These are phyloP conservation scores for Microvelia longipes DNA, from an alignment of 1,140 invertebrate species.

Conservation along the genomic window DNA sequence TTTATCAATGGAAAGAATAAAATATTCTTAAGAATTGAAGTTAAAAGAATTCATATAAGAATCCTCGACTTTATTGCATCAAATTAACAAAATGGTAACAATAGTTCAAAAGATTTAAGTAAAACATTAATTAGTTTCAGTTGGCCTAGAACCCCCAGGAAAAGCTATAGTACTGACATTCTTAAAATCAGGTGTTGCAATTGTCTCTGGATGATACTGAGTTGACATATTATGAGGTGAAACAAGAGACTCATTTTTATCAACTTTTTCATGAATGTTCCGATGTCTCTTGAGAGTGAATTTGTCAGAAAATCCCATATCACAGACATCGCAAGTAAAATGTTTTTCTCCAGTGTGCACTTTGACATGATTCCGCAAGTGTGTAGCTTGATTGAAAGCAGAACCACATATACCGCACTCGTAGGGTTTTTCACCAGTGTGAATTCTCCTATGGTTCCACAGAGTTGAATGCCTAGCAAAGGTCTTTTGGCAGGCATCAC, in stretches of 20 bases:
- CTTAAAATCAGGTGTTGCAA: background rate
- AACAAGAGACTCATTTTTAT: background rate
- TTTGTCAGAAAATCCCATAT: slow-evolving; percentile 69
- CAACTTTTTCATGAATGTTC: slow-evolving; percentile 51
- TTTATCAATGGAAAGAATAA: too few species aligned
- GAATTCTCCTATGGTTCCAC: slow-evolving; percentile 85
- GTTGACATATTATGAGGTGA: background rate
- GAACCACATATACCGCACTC: slow-evolving; percentile 67
- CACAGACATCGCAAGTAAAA: slow-evolving; percentile 57
- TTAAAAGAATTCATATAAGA: too few species aligned
- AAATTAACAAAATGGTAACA: too few species aligned
- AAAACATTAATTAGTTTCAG: background rate
- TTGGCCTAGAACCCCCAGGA: background rate
- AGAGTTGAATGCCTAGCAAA: slow-evolving; percentile 72
- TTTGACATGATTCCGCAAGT: slow-evolving; percentile 70
- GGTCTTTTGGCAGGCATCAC: slow-evolving; percentile 79
- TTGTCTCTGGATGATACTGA: background rate
- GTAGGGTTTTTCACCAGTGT: slow-evolving; percentile 86
- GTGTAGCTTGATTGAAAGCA: slow-evolving; percentile 70
- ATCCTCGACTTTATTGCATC: too few species aligned
- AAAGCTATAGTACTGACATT: background rate
- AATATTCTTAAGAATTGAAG: too few species aligned
- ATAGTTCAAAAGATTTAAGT: too few species aligned
- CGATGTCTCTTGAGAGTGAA: slow-evolving; percentile 61
- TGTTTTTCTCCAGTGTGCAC: slow-evolving; percentile 32